Conservation (phyloP, 2,888 invertebrate species). For the Gnatocerus cornutus region DNA sequence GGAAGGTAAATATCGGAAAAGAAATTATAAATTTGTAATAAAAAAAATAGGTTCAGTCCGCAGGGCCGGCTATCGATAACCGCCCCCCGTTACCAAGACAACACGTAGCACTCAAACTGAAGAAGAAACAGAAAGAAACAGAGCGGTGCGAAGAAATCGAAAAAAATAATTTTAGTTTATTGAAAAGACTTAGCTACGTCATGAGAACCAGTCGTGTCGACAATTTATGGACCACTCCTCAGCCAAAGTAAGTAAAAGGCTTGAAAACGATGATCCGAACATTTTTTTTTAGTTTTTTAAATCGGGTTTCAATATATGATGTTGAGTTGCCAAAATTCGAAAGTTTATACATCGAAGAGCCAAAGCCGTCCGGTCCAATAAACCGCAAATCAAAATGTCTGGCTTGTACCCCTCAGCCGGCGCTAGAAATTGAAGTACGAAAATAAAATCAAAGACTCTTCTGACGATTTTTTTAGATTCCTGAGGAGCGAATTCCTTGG, state of each 20-base stretch:
- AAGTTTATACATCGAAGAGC: slow-evolving; percentile 49
- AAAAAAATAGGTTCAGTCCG: slow-evolving; percentile 74
- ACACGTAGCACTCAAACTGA: slow-evolving; percentile 80
- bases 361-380: background rate
- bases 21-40: slow-evolving; percentile 12
- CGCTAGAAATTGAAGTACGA: slow-evolving; percentile 38
- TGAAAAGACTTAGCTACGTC: slow-evolving; percentile 79
- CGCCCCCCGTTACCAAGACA: slow-evolving; percentile 76
- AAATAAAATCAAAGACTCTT: background rate
- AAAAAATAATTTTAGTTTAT: slow-evolving; percentile 79
- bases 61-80: slow-evolving; percentile 80
- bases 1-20: slow-evolving; percentile 72
- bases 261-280: too few relatives aligned
- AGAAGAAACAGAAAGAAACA: slow-evolving; percentile 80
- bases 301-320: slow-evolving; percentile 53
- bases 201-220: slow-evolving; percentile 80
- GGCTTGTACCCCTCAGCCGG: slow-evolving; percentile 56
- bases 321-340: slow-evolving; percentile 48
- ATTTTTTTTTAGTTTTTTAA: slow-evolving; percentile 42
- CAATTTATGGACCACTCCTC: slow-evolving; percentile 78
- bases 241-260: slow-evolving; percentile 78
- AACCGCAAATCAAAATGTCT: slow-evolving; percentile 53
- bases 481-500: slow-evolving; percentile 70
- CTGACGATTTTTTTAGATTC: slow-evolving; percentile 61
- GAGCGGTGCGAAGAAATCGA: slow-evolving; percentile 79